Conservation (phyloP, 2,113 vertebrate genomes). For the Leiothrix lutea region DNA sequence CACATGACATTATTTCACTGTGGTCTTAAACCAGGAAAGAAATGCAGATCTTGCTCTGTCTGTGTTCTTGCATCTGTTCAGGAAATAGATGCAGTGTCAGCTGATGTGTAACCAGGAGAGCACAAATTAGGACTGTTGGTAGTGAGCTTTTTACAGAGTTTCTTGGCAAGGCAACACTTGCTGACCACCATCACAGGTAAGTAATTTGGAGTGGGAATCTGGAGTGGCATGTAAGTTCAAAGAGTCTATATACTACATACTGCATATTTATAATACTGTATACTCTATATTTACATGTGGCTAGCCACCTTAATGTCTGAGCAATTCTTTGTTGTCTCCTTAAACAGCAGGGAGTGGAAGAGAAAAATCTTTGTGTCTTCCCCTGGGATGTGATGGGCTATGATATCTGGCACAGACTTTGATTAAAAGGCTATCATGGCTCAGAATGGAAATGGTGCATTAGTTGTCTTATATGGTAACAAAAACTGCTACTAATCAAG, state of each 20-base stretch:
- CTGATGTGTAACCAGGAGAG: neutral
- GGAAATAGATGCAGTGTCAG: neutral
- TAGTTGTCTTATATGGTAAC: neutral
- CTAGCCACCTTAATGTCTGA: neutral
- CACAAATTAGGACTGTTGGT: neutral
- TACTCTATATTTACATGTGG: neutral
- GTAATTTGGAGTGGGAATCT: neutral
- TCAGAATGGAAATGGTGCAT: neutral
- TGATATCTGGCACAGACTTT: neutral
- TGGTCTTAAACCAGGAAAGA: neutral
- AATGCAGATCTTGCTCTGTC: neutral
- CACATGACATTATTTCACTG: neutral
- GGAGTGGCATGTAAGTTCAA: neutral
- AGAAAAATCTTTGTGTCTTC: neutral
- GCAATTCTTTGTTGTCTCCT: neutral
- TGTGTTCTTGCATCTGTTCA: neutral
- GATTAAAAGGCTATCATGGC: neutral
- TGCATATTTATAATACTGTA: neutral
- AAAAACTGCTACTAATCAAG: neutral
- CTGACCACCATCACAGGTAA: neutral
- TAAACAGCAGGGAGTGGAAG: neutral
- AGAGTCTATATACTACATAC: neutral
- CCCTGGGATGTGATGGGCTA: neutral
- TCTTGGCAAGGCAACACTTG: neutral
- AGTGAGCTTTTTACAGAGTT: neutral